Evolutionary conservation across 2,888 invertebrate species (phyloP), one percentile per base, ranked within the genome.

Genomic region (Rhaphigaster nebulosa): DNA sequence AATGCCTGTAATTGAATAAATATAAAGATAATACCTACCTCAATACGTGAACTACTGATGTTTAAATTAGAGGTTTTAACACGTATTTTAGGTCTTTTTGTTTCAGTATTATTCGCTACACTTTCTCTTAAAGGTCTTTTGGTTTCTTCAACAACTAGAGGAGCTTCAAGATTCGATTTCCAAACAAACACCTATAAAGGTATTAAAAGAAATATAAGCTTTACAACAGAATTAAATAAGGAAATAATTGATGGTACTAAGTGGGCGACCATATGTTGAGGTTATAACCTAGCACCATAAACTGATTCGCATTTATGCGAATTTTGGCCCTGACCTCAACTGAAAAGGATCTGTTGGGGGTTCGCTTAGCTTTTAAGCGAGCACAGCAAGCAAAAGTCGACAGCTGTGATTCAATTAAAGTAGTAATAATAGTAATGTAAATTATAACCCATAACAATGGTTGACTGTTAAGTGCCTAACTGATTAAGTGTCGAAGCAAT

Each of bases 151-250:
- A 80, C 34, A n/a, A 65, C 45, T 50, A 20, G 12, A n/a, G 65
- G 89, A 15, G 29, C 84, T 52, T 91, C 91, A 26, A 91, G 60
- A 65, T 91, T 91, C 13, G 91, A 80, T 76, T 90, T 90, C 91
- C 91, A 91, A 15, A 91, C 89, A 80, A 90, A 90, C 8, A 91
- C 91, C 91, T 91, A 45, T 89, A 91, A 88, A 38, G 20, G 38
- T 60, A 87, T 50, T 29, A 87, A 50, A 87, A 45, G 20, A 26
- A 52, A 26, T 26, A 50, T 26, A 88, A 29, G 54, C 23, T 54
- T 54, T 54, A 23, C 54, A 54, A 34, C n/a, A 15, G 13, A 45
- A 87, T 8, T 38, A 4, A 87, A 29, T 15, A n/a, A 29, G 12
- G 13, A 88, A 10, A n/a, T n/a, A n/a, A n/a, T n/a, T n/a, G n/a